These are phyloP conservation scores for Frankliniella fusca DNA, from an alignment of 2,888 invertebrate genomes.

Conservation along the genomic window DNA sequence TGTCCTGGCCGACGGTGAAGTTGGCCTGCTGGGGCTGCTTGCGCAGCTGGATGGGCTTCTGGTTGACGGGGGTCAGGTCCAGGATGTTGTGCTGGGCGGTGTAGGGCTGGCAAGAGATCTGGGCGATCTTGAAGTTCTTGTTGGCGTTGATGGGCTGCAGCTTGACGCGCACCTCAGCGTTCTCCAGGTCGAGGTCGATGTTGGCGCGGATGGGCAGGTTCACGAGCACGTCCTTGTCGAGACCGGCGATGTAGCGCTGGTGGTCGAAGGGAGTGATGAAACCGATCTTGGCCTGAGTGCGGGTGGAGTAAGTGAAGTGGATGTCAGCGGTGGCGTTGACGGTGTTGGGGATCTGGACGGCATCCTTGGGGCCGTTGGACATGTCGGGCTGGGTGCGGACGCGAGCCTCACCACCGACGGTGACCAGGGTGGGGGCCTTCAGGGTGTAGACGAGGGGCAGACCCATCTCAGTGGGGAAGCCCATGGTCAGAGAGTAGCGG, in stretches of 20 bases:
- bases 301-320: conserved; percentile 49
- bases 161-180: conserved; percentile 50
- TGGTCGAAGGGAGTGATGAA: conserved; percentile 61
- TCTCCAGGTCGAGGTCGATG: conserved; percentile 51
- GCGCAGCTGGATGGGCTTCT: conserved; percentile 33
- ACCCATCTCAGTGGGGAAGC: conserved; percentile 68
- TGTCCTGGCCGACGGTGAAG: conserved; percentile 38
- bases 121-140: conserved; percentile 53
- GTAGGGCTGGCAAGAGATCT: conserved; percentile 62
- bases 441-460: conserved; percentile 63
- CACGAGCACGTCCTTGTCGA: conserved; percentile 57
- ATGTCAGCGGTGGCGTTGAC: conserved; percentile 51
- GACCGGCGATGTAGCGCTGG: conserved; percentile 57
- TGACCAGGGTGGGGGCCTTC: conserved; percentile 56
- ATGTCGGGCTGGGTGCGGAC: conserved; percentile 47
- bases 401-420: conserved; percentile 52
- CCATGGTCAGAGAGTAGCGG: conserved; percentile 56
- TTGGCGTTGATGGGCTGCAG: conserved; percentile 52
- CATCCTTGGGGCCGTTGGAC: conserved; percentile 37
- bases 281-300: conserved; percentile 58
- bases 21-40: conserved; percentile 24
- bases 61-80: conserved; percentile 49
- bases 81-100: conserved; percentile 57
- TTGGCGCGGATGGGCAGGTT: conserved; percentile 54
- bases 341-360: conserved; percentile 44